Percentiles rank a stretch among this genome's conserved stretches.
phyloP scores from a whole-genome alignment of 2,113 vertebrate genomes.

The Aldabrachelys gigantea region DNA sequence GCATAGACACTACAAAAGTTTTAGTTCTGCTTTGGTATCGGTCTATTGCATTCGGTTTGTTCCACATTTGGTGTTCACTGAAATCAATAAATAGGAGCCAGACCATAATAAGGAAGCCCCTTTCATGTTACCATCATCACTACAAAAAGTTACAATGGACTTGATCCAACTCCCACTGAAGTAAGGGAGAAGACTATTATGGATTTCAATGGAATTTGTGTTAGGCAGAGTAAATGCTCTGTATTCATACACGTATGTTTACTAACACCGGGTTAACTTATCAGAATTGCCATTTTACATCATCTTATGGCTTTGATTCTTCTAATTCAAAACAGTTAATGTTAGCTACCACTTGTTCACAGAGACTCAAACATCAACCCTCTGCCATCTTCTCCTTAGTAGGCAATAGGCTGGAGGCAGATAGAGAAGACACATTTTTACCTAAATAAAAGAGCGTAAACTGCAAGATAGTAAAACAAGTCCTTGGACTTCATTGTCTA shows the following conservation, averaged over 20 bases:
- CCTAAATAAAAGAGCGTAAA: not conserved
- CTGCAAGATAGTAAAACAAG: not conserved
- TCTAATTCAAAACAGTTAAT: not conserved
- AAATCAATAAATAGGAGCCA: not conserved
- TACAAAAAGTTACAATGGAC: not conserved
- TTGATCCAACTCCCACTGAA: not conserved
- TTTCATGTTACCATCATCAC: not conserved
- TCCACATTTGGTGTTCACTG: not conserved
- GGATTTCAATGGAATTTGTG: not conserved
- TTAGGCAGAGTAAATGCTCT: not conserved
- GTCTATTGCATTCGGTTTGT: not conserved
- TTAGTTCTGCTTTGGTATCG: constrained; percentile 24
- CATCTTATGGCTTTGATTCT: not conserved
- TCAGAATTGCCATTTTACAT: not conserved
- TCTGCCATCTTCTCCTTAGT: not conserved
- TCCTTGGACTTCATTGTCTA: not conserved
- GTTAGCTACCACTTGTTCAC: not conserved
- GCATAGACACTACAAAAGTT: not conserved
- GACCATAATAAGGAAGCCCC: constrained; percentile 10
- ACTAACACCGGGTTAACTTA: not conserved
- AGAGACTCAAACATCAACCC: not conserved
- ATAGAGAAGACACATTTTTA: not conserved
- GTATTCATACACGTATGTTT: constrained; percentile 9
- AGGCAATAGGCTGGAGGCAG: not conserved
- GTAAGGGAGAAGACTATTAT: not conserved